Evolutionary conservation across 2,888 invertebrate species (phyloP), one percentile per base, ranked within the genome.

Genomic region (Microctonus hyperodae): DNA sequence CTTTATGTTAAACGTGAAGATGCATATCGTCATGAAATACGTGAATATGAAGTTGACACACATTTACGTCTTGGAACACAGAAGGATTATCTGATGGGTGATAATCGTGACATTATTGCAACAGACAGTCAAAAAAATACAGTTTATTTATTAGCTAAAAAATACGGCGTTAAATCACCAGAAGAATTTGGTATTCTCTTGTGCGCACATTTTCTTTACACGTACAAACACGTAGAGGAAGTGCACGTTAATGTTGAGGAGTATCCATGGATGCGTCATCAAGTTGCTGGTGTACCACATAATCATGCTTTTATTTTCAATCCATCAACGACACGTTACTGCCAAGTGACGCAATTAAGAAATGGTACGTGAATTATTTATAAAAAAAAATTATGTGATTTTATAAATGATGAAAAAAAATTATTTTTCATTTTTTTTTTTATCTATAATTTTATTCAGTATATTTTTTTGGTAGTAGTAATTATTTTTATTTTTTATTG

Each of bases 71-170:
- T 93, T 63, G 86, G 88, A 69, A 89, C 89, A 2, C 89, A 90
- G 78, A 89, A 89, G 72, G 92, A 93, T 72, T 94, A 92, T 82
- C 84, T 90, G 0, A 79, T 71, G 91, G 84, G 91, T n/a, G 91
- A 93, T 83, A 94, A 94, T 79, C 88, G 89, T 60, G 91, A 92
- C 78, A 91, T 94, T 69, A 90, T 94, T 20, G 93, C 93, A 11
- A 93, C 93, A 0, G 93, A 93, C 78, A 91, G 92, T 0, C 93
- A 93, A 81, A 93, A 93, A 84, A 94, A 94, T 79, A 93, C 92
- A 1, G 90, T 93, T 40, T 93, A 92, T 79, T 83, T 93, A 44
- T 81, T 93, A 73, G 93, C 93, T 7, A 93, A 92, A 79, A 91
- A 92, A 76, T 86, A 91, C 79, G 93, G 93, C 58, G 88, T 93